Conservation (phyloP, 2,888 invertebrate genomes). For the Masnerella sp. region DNA sequence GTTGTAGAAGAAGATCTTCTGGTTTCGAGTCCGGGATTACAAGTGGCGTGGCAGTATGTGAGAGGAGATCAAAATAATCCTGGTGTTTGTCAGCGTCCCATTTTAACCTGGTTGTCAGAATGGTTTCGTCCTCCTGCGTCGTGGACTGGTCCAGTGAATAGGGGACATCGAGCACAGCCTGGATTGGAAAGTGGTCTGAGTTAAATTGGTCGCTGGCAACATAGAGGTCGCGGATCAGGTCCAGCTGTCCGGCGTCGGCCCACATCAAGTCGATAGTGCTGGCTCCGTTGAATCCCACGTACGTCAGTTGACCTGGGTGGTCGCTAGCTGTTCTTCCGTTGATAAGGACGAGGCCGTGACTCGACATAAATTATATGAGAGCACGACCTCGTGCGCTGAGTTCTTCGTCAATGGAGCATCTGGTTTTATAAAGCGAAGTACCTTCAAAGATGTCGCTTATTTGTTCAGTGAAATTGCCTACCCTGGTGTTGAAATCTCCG, state of each 20-base stretch:
- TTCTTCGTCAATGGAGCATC: not conserved
- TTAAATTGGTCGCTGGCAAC: not conserved
- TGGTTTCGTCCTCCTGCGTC: not conserved
- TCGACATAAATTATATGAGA: not conserved
- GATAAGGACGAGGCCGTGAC: not conserved
- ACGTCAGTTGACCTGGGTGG: not conserved
- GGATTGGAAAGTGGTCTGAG: not conserved
- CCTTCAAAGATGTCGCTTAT: not conserved
- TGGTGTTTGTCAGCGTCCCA: not conserved
- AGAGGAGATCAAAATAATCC: too few species aligned
- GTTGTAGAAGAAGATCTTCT: too few species aligned
- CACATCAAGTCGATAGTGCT: not conserved
- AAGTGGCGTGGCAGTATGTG: too few species aligned
- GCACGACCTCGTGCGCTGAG: not conserved
- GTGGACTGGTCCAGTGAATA: not conserved
- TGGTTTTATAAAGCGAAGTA: not conserved
- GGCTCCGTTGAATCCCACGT: not conserved
- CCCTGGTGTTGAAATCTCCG: not conserved
- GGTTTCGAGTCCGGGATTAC: too few species aligned
- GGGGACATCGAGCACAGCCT: not conserved
- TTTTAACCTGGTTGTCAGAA: not conserved
- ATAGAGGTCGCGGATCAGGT: not conserved
- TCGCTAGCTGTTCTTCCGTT: conserved; percentile 1
- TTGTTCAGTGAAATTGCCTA: not conserved
- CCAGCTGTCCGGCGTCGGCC: not conserved